phyloP scores from a whole-genome alignment of 2,797 vertebrate genomes.

The Heteromormyrus szaboi region DNA sequence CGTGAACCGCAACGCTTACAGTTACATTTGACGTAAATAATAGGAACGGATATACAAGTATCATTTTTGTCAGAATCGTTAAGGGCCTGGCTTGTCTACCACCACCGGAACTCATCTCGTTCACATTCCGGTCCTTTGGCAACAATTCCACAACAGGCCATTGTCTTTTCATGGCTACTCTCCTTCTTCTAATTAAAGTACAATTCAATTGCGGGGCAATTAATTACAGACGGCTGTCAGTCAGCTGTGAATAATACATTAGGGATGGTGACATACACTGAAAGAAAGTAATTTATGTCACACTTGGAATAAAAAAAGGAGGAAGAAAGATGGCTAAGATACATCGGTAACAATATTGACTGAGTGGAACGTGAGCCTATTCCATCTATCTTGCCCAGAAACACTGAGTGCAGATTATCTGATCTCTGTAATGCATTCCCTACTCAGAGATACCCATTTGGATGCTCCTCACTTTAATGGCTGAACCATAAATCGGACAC shows the following conservation, averaged over 20 bases:
- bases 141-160: constrained; percentile 25
- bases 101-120: constrained; percentile 29
- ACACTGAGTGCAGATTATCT: constrained; percentile 53
- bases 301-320: constrained; percentile 32
- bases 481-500: constrained; percentile 35
- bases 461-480: constrained; percentile 37
- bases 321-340: constrained; percentile 33
- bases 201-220: constrained; percentile 40
- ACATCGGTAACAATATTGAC: constrained; percentile 37
- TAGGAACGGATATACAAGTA: constrained; percentile 18
- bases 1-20: constrained; percentile 20
- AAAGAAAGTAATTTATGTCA: constrained; percentile 47
- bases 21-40: constrained; percentile 32
- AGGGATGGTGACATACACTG: constrained; percentile 35
- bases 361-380: constrained; percentile 47
- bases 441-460: constrained; percentile 49
- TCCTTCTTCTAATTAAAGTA: constrained; percentile 29
- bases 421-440: constrained; percentile 48
- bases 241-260: constrained; percentile 51
- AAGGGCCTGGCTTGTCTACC: constrained; percentile 29
- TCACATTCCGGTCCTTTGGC: constrained; percentile 36
- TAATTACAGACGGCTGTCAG: constrained; percentile 45
- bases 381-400: constrained; percentile 52
- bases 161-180: constrained; percentile 35
- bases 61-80: constrained; percentile 29